Base-by-base conservation (phyloP, 2,113 vertebrate genomes). In the Scalopus aquaticus region DNA sequence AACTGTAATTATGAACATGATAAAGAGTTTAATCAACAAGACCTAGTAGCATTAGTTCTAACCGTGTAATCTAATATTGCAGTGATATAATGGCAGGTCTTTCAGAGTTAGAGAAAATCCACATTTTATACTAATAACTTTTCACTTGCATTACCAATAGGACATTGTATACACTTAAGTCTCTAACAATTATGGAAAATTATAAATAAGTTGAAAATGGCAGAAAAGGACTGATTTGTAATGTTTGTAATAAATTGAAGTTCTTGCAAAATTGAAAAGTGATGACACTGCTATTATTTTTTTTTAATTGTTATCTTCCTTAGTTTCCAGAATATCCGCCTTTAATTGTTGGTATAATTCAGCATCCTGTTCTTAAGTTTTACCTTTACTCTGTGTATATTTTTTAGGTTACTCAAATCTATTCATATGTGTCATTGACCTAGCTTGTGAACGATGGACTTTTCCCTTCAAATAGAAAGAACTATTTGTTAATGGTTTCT, bases 151-250 rank as follows among this genome's bases (percentile, higher is more conserved):
- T 90, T 79, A 46, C 19, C 49, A 88, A 49, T 1, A 64, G 42
- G 58, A 67, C 76, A 46, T 67, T 65, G 65, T 46, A 10, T 46
- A 60, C 9, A 56, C 10, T 67, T 93, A 62, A 83, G 20, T 70
- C 10, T 78, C 6, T 74, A 82, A 89, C 26, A 80, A 58, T 35
- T 39, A 84, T 37, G 22, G 11, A 58, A 74, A 58, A 83, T 87
- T 92, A 90, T 90, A 86, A 87, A 76, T 87, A 94, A 79, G 56
- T 58, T 92, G 51, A 79, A 90, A 92, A 88, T 86, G 72, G 37
- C 12, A 78, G 58, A 86, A 15, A 65, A 94, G 1, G 5, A 49
- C 30, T 86, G 4, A 16, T 28, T 93, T 74, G 8, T 9, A 82
- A 46, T 80, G 2, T 78, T 82, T 22, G 78, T 73, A 70, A 54